Evolutionary conservation across 2,888 invertebrate genomes (phyloP), one percentile per base, ranked within the genome.

Genomic region (Thymelicus lineola): DNA sequence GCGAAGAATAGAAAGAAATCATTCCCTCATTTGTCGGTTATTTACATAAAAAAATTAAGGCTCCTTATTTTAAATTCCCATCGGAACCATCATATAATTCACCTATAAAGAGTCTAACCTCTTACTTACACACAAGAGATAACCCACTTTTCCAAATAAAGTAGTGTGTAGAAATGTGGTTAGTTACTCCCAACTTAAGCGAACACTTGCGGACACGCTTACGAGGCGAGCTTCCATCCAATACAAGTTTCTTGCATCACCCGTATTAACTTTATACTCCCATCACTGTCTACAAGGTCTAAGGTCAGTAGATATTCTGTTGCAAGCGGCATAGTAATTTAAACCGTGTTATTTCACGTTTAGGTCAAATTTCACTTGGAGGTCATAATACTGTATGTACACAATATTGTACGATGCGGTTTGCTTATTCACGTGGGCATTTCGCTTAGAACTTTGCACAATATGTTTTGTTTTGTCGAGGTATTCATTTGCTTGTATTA

Each of bases 221-320:
- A 57, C 57, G 57, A 57, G 57, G 35, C 36, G 57, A 35, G 53
- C 53, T 50, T 50, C 48, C 28, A 36, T 36, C 57, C 57, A 57
- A 57, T 57, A 57, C 36, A 57, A 57, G 57, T 57, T 55, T 57
- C 57, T 57, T 57, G 57, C 36, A 57, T 57, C 57, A 57, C 57
- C 36, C 57, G 57, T 57, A 57, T 57, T 57, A 57, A 57, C 53
- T 36, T 36, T 57, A 36, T 57, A 36, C 57, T 36, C 28, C 36
- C 57, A 57, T 57, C 36, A 57, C 35, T 36, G 57, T 36, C 57
- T 57, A 14, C 57, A 57, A 20, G 53, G 57, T 35, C 57, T 57
- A 53, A 57, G 57, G 57, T 57, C 57, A 57, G 57, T 7, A 57
- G 35, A 57, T 36, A 57, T 57, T 36, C 57, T 35, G 57, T 36